These are phyloP conservation scores for Halictus rubicundus DNA, from an alignment of 1,140 invertebrate genomes.

Conservation along the genomic window DNA sequence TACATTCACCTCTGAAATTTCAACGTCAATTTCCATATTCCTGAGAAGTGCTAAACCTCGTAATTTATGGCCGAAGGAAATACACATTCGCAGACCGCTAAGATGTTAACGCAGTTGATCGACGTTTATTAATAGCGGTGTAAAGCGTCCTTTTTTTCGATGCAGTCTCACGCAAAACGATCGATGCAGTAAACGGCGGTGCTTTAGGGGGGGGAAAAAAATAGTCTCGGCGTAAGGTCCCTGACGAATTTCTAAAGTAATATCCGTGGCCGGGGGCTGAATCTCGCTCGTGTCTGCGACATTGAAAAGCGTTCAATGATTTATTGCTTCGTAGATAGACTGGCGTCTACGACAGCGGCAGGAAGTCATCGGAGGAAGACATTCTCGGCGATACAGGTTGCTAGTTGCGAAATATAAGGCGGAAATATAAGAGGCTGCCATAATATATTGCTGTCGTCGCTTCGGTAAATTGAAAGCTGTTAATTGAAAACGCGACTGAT, in stretches of 20 bases:
- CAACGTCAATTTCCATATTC: no score
- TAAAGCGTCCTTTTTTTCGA: background rate
- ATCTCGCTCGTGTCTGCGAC: conserved; percentile 25
- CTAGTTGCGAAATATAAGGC: background rate
- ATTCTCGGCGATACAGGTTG: conserved; percentile 43
- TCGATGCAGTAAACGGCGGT: conserved; percentile 15
- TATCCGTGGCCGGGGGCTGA: conserved; percentile 45
- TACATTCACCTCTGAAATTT: no score
- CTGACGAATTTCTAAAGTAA: conserved; percentile 56
- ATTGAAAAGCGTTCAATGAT: conserved; percentile 55
- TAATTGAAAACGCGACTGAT: background rate
- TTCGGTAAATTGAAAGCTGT: conserved; percentile 25
- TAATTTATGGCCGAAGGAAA: no score
- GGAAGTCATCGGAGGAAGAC: conserved; percentile 57
- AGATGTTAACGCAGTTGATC: background rate
- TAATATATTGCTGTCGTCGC: conserved; percentile 21
- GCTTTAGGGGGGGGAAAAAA: conserved; percentile 13
- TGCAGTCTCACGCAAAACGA: background rate
- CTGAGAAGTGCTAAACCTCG: no score
- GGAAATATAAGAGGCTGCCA: background rate
- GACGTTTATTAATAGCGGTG: background rate
- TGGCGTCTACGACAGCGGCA: conserved; percentile 35
- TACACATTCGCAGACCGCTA: no score
- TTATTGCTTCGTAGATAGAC: conserved; percentile 55
- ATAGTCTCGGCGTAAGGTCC: conserved; percentile 8